A percentile compares a stretch with the other conserved stretches of the same genome.
phyloP scores from a whole-genome alignment of 2,113 vertebrate species.

The Rhinolophus ferrumequinum region DNA sequence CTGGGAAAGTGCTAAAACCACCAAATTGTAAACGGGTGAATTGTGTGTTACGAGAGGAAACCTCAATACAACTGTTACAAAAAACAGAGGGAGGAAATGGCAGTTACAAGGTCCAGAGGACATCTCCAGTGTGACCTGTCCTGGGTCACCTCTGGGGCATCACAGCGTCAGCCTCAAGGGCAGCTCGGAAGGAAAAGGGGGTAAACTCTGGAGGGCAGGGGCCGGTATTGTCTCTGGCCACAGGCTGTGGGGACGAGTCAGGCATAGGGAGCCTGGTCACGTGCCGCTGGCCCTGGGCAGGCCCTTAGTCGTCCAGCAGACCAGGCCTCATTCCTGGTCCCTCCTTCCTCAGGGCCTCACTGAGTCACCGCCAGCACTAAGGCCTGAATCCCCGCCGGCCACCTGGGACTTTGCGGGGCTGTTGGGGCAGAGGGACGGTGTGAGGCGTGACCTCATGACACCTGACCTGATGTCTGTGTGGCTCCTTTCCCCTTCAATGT shows the following conservation, averaged over 20 bases:
- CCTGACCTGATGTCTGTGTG: background rate
- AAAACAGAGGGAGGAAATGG: too few relatives aligned
- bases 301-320: background rate
- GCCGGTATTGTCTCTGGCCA: background rate
- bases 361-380: background rate
- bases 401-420: background rate
- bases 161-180: background rate
- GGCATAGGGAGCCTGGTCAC: background rate
- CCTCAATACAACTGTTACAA: background rate
- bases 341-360: background rate
- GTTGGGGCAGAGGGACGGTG: too few relatives aligned
- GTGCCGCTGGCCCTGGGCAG: background rate
- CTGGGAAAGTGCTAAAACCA: background rate
- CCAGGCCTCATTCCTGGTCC: background rate
- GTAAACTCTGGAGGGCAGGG: too few relatives aligned
- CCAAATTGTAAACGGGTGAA: background rate
- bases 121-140: background rate
- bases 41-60: background rate
- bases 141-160: background rate
- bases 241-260: background rate
- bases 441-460: background rate
- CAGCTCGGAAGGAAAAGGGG: background rate
- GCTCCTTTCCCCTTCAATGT: background rate
- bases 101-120: background rate
- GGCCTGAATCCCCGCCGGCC: too few relatives aligned